Percentiles rank a stretch among this genome's conserved stretches.
Evolutionary conservation across 2,888 invertebrate genomes (phyloP).

Genomic region (Pandemis corylana): DNA sequence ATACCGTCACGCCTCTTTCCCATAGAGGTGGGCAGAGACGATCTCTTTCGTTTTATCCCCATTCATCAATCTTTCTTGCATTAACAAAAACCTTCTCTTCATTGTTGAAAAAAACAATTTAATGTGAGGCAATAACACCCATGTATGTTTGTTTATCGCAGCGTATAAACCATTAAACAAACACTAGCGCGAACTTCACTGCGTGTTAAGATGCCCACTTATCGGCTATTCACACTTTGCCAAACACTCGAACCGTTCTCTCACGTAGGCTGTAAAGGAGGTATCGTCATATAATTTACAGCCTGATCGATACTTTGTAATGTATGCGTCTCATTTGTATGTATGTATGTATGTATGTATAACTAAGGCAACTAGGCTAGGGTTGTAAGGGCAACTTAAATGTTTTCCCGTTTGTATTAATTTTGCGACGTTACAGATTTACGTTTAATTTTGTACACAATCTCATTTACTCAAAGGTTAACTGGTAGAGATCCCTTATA

Average conservation of each 20-base stretch:
- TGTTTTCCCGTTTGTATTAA: neutral
- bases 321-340: neutral
- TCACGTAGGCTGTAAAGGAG: conserved; percentile 24
- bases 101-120: too few species aligned
- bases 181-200: conserved; percentile 25
- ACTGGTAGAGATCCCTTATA: too few species aligned
- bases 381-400: neutral
- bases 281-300: conserved; percentile 18
- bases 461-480: too few species aligned
- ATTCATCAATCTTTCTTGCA: too few species aligned
- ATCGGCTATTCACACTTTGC: conserved; percentile 21
- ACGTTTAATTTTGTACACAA: neutral
- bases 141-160: neutral
- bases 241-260: conserved; percentile 31
- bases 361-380: too few species aligned
- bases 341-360: too few species aligned
- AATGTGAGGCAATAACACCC: neutral
- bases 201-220: conserved; percentile 35
- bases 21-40: too few species aligned
- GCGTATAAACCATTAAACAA: conserved; percentile 15
- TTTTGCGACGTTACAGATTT: neutral
- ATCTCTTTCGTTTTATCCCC: too few species aligned
- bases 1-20: too few species aligned
- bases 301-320: conserved; percentile 7
- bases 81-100: too few species aligned